Conservation (phyloP, 2,113 vertebrate genomes). For the Crypturellus undulatus region DNA sequence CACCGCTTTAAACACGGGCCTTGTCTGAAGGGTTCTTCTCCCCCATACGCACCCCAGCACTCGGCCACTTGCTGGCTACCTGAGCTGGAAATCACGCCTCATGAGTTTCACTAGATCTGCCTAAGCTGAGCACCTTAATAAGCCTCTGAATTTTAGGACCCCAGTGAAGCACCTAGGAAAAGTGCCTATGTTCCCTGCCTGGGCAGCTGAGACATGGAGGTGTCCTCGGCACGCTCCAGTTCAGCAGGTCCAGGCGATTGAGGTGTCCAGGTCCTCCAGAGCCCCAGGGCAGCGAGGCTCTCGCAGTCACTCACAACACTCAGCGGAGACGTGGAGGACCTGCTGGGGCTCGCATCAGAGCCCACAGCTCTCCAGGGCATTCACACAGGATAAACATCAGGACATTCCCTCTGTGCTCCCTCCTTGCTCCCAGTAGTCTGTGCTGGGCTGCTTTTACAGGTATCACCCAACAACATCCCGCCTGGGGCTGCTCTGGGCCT, state of each 20-base stretch:
- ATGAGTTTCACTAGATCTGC: neutral
- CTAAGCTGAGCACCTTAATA: neutral
- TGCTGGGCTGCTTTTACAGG: neutral
- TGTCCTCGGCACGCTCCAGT: neutral
- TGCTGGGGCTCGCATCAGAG: neutral
- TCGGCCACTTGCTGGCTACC: neutral
- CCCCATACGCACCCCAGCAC: neutral
- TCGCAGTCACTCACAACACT: neutral
- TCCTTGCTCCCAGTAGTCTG: neutral
- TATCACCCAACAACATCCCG: neutral
- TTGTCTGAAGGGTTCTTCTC: neutral
- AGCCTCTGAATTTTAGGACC: neutral
- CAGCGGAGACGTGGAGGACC: neutral
- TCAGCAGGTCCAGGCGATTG: neutral
- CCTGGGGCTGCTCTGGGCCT: neutral
- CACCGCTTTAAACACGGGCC: neutral
- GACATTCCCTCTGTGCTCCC: neutral
- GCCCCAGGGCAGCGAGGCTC: neutral
- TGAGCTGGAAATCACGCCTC: neutral
- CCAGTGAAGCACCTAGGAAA: neutral
- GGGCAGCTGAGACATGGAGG: accelerated
- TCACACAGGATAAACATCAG: neutral
- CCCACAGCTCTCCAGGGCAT: neutral
- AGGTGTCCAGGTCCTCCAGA: neutral
- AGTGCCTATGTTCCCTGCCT: neutral